These are phyloP conservation scores for Cuniculus paca DNA, from an alignment of 2,797 vertebrate species.

Conservation along the genomic window DNA sequence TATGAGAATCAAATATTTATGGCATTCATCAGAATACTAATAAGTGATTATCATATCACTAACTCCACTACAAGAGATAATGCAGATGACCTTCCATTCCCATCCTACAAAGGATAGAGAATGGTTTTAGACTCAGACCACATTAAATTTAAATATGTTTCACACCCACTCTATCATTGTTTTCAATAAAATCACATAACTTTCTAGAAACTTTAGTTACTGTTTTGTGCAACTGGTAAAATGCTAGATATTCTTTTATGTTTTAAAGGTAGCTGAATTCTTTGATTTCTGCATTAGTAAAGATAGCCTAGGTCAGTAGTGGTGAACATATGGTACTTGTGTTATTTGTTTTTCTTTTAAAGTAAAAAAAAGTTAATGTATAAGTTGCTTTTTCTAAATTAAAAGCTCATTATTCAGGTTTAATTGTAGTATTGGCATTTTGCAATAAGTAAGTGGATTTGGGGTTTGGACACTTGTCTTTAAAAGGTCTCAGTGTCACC, in stretches of 20 bases:
- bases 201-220: not conserved
- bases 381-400: not conserved
- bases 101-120: not conserved
- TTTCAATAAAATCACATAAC: constrained; percentile 13
- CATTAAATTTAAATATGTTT: not conserved
- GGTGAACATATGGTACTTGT: not conserved
- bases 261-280: not conserved
- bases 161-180: not conserved
- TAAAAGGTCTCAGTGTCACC: not conserved
- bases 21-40: not conserved
- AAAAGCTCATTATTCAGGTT: not conserved
- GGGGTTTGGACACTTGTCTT: not conserved
- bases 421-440: not conserved
- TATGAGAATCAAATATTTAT: not conserved
- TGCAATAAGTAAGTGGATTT: not conserved
- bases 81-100: not conserved
- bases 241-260: not conserved
- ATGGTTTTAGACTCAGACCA: not conserved
- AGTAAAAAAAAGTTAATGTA: not conserved
- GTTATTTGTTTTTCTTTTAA: not conserved
- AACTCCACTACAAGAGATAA: not conserved
- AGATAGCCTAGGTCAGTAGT: not conserved
- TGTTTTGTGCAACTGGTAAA: not conserved
- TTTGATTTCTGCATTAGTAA: not conserved
- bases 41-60: not conserved